Percentiles rank a stretch among this genome's conserved stretches.
Conservation (phyloP, 2,888 invertebrate genomes). For the Chymomyza procnemis region DNA sequence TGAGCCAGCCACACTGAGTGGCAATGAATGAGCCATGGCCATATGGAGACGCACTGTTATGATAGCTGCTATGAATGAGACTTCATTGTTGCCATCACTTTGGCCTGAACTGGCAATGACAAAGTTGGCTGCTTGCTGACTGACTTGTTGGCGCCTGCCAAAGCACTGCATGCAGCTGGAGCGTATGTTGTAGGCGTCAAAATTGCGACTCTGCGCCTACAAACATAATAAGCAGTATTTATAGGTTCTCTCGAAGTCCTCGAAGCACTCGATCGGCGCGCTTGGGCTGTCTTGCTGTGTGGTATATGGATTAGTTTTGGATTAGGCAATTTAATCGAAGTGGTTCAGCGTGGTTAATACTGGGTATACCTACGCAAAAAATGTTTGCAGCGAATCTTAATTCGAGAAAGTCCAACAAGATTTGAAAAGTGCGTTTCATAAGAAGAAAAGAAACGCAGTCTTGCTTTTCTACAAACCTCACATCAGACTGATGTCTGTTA, state of each 20-base stretch:
- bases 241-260: neutral
- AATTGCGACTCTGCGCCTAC: neutral
- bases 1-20: slow-evolving; percentile 2
- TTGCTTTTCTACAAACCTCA: no score
- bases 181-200: neutral
- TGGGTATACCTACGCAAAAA: no score
- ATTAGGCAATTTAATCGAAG: no score
- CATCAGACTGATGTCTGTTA: no score
- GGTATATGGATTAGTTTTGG: neutral
- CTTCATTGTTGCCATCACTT: slow-evolving; percentile 17
- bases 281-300: neutral
- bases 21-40: slow-evolving; percentile 7
- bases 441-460: no score
- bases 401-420: no score
- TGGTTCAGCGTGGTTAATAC: no score
- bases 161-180: no score
- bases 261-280: neutral
- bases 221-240: neutral
- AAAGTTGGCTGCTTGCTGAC: neutral
- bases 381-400: no score
- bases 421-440: no score
- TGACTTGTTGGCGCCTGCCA: neutral
- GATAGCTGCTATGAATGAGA: slow-evolving; percentile 34
- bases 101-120: neutral
- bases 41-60: neutral